Percentiles rank a stretch among this genome's conserved stretches.
These are phyloP conservation scores for Euphonia xanthogaster DNA, from an alignment of 2,797 vertebrate genomes.

Conservation along the genomic window DNA sequence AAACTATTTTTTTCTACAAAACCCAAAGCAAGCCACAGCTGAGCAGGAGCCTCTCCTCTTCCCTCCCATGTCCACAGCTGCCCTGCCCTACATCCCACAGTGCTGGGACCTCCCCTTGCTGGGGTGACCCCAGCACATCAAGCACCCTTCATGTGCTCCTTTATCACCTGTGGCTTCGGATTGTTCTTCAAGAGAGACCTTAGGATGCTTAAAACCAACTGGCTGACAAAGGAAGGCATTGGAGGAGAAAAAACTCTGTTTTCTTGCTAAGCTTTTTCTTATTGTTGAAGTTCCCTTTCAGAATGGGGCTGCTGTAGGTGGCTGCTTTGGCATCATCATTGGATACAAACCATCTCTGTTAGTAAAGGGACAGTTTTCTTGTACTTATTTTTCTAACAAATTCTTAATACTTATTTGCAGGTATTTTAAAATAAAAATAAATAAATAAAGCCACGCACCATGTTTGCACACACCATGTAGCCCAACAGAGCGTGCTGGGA, in stretches of 20 bases:
- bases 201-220: neutral
- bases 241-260: neutral
- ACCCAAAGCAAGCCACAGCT: neutral
- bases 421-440: too few relatives aligned
- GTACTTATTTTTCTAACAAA: neutral
- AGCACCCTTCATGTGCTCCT: neutral
- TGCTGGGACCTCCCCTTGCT: neutral
- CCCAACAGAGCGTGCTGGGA: accelerated
- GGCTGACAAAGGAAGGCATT: neutral
- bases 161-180: accelerated
- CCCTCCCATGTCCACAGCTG: accelerated
- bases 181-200: neutral
- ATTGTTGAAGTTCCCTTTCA: neutral
- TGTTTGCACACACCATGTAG: accelerated
- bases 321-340: neutral
- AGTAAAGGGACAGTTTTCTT: neutral
- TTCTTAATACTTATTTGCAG: neutral
- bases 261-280: neutral
- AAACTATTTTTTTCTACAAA: neutral
- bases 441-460: too few relatives aligned
- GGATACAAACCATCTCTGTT: neutral
- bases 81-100: neutral
- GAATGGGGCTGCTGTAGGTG: neutral
- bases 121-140: neutral
- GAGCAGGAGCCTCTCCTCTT: neutral